Conservation (phyloP, 92 coral and sea anemone species). For the Actinernus sp. region DNA sequence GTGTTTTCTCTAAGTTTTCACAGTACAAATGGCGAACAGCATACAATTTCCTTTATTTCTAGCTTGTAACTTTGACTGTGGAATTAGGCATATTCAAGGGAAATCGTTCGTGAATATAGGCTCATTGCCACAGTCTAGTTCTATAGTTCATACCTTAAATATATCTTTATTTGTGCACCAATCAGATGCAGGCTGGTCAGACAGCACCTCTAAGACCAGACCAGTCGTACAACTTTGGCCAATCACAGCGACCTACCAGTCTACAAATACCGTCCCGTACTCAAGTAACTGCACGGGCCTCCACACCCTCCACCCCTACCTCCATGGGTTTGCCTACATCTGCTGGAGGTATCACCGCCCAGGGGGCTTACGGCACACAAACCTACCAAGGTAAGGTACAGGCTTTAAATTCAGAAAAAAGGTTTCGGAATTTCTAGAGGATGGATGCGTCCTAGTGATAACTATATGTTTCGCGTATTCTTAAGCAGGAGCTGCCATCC, state of each 20-base stretch:
- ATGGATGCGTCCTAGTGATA: too few relatives aligned
- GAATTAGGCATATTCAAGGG: too few relatives aligned
- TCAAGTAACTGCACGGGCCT: constrained; percentile 38
- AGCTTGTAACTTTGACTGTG: too few relatives aligned
- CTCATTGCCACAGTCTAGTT: background rate
- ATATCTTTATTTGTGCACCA: background rate
- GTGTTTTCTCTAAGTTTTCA: too few relatives aligned
- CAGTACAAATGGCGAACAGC: too few relatives aligned
- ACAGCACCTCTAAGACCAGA: constrained; percentile 53
- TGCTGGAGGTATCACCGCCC: constrained; percentile 40
- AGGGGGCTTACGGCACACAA: constrained; percentile 10
- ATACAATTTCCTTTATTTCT: too few relatives aligned
- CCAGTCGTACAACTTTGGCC: constrained; percentile 72
- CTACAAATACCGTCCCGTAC: constrained; percentile 53
- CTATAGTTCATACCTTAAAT: background rate
- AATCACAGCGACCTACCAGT: constrained; percentile 71
- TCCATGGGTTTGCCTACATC: constrained; percentile 65
- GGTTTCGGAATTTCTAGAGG: too few relatives aligned
- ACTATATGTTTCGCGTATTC: too few relatives aligned
- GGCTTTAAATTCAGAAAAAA: too few relatives aligned
- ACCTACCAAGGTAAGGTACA: constrained; percentile 19
- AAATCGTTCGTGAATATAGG: constrained; percentile 11
- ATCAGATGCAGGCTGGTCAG: constrained; percentile 74
- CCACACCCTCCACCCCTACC: constrained; percentile 92
- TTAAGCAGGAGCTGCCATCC: constrained; percentile 31